Evolutionary conservation across 2,797 vertebrate species (phyloP), one percentile per base, ranked within the genome.

Genomic region (Muscicapa comitata): DNA sequence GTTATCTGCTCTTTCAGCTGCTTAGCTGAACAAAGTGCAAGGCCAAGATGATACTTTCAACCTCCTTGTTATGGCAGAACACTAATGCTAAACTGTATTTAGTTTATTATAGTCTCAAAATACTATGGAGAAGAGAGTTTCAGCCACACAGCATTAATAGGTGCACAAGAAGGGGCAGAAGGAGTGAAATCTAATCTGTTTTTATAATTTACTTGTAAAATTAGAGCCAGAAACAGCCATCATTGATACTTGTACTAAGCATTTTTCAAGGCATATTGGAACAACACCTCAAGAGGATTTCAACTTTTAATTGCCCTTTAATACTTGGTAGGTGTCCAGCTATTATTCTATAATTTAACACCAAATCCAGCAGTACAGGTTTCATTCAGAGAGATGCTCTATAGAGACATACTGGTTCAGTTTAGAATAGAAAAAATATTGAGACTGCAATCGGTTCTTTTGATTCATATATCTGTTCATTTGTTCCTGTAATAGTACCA

Each of bases 401-500:
- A 6, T 58, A 81, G 66, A 86, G 50, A 86, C 18, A 7, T 50
- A 81, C 53, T 51, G 21, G 79, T 95, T 95, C 58, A 35, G 53
- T 90, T 93, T 81, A 70, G 43, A 53, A 73, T 76, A 94, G 75
- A 92, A 97, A 94, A 90, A 78, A 50, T 86, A 94, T 95, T 94
- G 95, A 95, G 57, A 67, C 76, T 93, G 48, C 63, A 62, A 54
- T 93, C 61, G 94, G 68, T 83, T 96, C 79, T 85, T 76, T 77
- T 96, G 91, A 95, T 96, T 96, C 91, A 91, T 86, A 10, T 65
- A 48, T 95, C 43, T 67, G 47, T 85, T 96, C 85, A 72, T 95
- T 96, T 95, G 40, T 91, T 94, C 63, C 57, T 80, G 45, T 58
- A 84, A 95, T 63, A 95, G 72, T 31, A 26, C 48, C 62, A 73